phyloP scores from a whole-genome alignment of 2,797 vertebrate species.

The Pseudomugil gertrudae region DNA sequence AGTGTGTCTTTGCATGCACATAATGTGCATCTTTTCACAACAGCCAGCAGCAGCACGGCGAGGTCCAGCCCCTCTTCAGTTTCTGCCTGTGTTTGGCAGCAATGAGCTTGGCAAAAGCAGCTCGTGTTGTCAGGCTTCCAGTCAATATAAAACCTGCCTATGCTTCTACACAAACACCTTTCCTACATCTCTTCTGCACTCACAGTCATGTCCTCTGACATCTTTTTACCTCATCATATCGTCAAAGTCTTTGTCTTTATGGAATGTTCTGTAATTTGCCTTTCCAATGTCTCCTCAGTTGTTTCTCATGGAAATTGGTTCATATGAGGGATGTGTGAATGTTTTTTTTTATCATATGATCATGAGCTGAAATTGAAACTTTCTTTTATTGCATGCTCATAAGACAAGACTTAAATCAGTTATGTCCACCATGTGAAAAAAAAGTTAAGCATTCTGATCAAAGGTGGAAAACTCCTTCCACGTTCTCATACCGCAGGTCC shows the following conservation, averaged over 20 bases:
- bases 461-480: not conserved
- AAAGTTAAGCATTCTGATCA: constrained; percentile 7
- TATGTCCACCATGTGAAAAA: not conserved
- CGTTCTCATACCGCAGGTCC: constrained; percentile 29
- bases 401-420: not conserved
- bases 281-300: constrained; percentile 26
- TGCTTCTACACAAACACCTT: constrained; percentile 51
- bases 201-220: constrained; percentile 54
- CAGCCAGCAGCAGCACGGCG: constrained; percentile 60
- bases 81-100: constrained; percentile 62
- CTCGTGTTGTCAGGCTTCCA: constrained; percentile 72
- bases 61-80: constrained; percentile 67
- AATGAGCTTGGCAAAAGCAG: constrained; percentile 63
- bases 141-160: constrained; percentile 62
- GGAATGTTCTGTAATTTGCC: constrained; percentile 15
- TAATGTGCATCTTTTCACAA: constrained; percentile 61
- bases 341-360: constrained; percentile 2
- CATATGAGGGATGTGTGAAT: not conserved
- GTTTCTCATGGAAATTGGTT: constrained; percentile 34
- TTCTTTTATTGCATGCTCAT: not conserved
- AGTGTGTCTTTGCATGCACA: constrained; percentile 34
- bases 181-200: constrained; percentile 34
- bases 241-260: constrained; percentile 46
- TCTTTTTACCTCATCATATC: constrained; percentile 66
- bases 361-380: not conserved